These are phyloP conservation scores for Listronotus bonariensis DNA, from an alignment of 1,140 invertebrate species.

Conservation along the genomic window DNA sequence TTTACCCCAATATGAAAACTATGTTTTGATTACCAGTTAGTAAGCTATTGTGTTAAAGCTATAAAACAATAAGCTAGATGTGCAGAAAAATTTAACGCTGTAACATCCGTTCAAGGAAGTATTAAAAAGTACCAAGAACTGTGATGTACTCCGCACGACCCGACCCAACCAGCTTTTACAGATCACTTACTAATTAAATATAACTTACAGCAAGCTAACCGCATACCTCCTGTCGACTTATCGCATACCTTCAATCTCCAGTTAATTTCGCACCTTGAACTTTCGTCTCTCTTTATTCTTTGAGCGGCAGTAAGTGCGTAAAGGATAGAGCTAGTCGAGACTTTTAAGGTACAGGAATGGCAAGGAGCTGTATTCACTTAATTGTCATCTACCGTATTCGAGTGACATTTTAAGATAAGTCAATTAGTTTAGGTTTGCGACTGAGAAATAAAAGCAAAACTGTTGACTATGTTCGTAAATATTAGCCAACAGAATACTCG, in stretches of 20 bases:
- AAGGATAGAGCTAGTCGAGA: conserved; percentile 7
- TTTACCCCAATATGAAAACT: too few species aligned
- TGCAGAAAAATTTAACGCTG: too few species aligned
- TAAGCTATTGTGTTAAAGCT: too few species aligned
- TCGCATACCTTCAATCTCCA: conserved; percentile 38
- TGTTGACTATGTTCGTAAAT: conserved; percentile 3
- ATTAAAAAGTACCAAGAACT: conserved; percentile 31
- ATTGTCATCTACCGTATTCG: conserved; percentile 37
- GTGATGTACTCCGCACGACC: conserved; percentile 36
- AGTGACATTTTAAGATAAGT: conserved; percentile 38
- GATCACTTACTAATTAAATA: conserved; percentile 42
- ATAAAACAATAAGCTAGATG: too few species aligned
- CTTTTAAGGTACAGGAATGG: conserved; percentile 31
- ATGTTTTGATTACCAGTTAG: too few species aligned
- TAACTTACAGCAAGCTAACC: conserved; percentile 37
- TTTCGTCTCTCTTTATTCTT: conserved; percentile 12
- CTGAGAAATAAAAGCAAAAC: conserved; percentile 7
- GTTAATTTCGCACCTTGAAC: conserved; percentile 38
- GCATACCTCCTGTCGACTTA: conserved; percentile 39
- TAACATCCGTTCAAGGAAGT: conserved; percentile 27
- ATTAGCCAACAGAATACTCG: neutral
- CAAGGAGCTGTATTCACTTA: conserved; percentile 34
- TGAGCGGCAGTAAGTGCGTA: neutral
- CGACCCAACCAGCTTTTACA: conserved; percentile 31
- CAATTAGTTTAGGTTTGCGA: conserved; percentile 30